Conservation (phyloP, 2,113 vertebrate species). For the Neomonachus schauinslandi region DNA sequence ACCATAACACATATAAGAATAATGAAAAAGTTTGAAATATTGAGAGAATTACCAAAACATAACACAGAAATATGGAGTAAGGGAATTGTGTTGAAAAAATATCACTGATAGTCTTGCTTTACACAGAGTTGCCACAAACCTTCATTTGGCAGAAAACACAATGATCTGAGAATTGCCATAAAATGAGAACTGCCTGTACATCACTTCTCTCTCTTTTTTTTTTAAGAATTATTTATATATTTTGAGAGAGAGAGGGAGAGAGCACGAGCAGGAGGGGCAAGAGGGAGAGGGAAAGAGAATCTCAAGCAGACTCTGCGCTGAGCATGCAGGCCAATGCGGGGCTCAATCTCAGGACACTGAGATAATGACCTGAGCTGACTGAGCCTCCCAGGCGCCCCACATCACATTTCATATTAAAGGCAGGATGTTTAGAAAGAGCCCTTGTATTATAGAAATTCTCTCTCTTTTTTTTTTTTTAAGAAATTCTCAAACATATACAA, state of each 20-base stretch:
- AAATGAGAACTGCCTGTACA: neutral
- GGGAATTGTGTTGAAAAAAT: neutral
- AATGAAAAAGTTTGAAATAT: neutral
- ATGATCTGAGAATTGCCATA: neutral
- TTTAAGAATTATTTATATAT: neutral
- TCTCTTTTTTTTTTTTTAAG: neutral
- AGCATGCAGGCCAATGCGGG: neutral
- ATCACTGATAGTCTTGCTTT: neutral
- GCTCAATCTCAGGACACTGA: neutral
- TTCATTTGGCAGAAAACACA: neutral
- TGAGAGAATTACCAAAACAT: neutral
- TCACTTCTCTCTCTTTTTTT: neutral
- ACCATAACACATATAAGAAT: neutral
- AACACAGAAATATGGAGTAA: neutral
- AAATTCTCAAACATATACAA: neutral
- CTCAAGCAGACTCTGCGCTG: neutral
- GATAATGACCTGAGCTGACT: neutral
- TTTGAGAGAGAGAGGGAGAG: neutral
- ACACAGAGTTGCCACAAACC: neutral
- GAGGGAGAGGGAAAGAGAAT: neutral
- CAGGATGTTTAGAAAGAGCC: neutral
- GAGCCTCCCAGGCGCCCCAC: neutral
- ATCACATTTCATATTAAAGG: neutral
- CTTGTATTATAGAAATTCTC: conserved; percentile 10
- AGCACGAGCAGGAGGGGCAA: neutral